Evolutionary conservation across 1,140 invertebrate species (phyloP).

Genomic region (Himalopsyche phryganea): DNA sequence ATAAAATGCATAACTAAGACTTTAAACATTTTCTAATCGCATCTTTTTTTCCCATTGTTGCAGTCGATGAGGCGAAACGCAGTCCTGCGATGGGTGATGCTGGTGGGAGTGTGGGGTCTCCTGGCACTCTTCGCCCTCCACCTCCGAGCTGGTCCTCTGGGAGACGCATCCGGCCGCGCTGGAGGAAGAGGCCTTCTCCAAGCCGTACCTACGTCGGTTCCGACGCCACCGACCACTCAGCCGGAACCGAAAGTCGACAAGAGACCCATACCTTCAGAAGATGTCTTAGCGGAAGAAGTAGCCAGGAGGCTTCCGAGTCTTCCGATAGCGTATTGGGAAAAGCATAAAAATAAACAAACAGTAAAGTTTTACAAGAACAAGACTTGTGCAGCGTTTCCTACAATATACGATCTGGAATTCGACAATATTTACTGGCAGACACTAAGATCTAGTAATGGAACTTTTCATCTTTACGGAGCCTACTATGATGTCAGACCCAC

Average conservation of each 20-base stretch:
- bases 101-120: constrained; percentile 29
- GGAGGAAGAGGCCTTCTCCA: constrained; percentile 40
- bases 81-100: constrained; percentile 22
- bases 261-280: constrained; percentile 65
- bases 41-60: constrained; percentile 14
- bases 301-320: constrained; percentile 73
- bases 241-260: constrained; percentile 63
- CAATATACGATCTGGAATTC: constrained; percentile 83
- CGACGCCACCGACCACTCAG: constrained; percentile 41
- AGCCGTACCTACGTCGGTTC: constrained; percentile 39
- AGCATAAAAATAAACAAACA: constrained; percentile 67
- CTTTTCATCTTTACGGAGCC: constrained; percentile 85
- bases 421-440: constrained; percentile 92
- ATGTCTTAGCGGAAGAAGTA: constrained; percentile 72
- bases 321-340: constrained; percentile 80
- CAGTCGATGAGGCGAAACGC: constrained; percentile 20
- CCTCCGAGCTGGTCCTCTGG: constrained; percentile 44
- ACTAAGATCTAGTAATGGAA: constrained; percentile 73
- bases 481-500: constrained; percentile 80
- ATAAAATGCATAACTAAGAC: too few species aligned
- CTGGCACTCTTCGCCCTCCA: constrained; percentile 39
- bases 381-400: constrained; percentile 77
- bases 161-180: constrained; percentile 39
- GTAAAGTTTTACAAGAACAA: constrained; percentile 67
- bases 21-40: too few species aligned